Percentiles rank a stretch among this genome's conserved stretches.
phyloP scores from a whole-genome alignment of 2,797 vertebrate species.

The Anisognathus igniventris region DNA sequence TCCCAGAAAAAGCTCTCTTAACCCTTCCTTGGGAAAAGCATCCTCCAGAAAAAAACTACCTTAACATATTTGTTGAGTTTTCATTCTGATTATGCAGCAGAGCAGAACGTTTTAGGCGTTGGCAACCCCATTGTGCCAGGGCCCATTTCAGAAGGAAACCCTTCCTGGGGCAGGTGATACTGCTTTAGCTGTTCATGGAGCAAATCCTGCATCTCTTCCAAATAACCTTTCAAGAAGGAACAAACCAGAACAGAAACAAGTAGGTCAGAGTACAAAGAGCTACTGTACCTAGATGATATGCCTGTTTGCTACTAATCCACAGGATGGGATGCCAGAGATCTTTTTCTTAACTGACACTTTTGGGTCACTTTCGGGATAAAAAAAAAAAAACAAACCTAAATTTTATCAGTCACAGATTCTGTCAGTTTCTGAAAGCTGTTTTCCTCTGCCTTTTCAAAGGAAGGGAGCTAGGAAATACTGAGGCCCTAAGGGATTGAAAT shows the following conservation, averaged over 20 bases:
- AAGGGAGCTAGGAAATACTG: slow-evolving; percentile 18
- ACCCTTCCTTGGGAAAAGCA: neutral
- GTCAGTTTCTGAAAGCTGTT: slow-evolving; percentile 43
- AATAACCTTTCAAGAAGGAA: slow-evolving; percentile 50
- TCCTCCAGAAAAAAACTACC: neutral
- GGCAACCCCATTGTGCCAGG: neutral
- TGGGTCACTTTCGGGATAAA: slow-evolving; percentile 43
- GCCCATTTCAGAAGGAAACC: neutral
- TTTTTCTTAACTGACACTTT: slow-evolving; percentile 62
- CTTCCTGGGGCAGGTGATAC: neutral
- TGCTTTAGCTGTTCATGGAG: neutral
- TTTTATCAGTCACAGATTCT: slow-evolving; percentile 38
- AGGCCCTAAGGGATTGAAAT: slow-evolving; percentile 54
- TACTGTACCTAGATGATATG: slow-evolving; percentile 64
- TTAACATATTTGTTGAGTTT: neutral
- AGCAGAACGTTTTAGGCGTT: neutral
- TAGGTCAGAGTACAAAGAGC: slow-evolving; percentile 68
- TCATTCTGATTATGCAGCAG: neutral
- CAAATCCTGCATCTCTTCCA: slow-evolving; percentile 34
- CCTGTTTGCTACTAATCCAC: slow-evolving; percentile 60
- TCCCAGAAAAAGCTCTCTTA: neutral
- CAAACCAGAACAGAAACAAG: slow-evolving; percentile 50
- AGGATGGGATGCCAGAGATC: slow-evolving; percentile 53
- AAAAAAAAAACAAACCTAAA: neutral
- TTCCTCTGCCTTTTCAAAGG: slow-evolving; percentile 41